These are phyloP conservation scores for Chromoteleia sp. DNA, from an alignment of 2,888 invertebrate genomes.

Conservation along the genomic window DNA sequence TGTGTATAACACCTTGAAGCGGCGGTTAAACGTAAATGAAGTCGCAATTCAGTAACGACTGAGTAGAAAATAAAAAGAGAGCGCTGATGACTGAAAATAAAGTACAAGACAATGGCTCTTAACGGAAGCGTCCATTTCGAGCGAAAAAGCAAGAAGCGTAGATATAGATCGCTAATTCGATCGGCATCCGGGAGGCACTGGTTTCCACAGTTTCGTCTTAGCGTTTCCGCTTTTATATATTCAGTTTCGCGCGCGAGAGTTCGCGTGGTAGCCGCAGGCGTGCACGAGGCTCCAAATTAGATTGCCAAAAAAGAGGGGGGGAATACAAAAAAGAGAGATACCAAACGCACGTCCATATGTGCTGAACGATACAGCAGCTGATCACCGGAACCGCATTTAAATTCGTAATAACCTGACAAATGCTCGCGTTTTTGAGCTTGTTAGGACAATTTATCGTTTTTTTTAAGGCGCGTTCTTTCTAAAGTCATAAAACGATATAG, in stretches of 20 bases:
- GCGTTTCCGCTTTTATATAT: constrained; percentile 61
- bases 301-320: constrained; percentile 68
- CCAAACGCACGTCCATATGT: constrained; percentile 30
- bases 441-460: constrained; percentile 38
- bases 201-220: constrained; percentile 70
- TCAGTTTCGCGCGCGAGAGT: constrained; percentile 60
- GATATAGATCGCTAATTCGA: constrained; percentile 69
- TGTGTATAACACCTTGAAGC: constrained; percentile 62
- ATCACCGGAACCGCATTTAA: constrained; percentile 82
- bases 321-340: constrained; percentile 27
- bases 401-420: constrained; percentile 78
- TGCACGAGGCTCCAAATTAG: constrained; percentile 66
- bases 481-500: too few species aligned
- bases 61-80: constrained; percentile 60
- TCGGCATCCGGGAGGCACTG: constrained; percentile 70
- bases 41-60: constrained; percentile 61
- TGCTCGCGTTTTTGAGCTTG: constrained; percentile 76
- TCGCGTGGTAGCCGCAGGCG: constrained; percentile 76
- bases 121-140: constrained; percentile 65
- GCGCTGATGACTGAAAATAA: constrained; percentile 56
- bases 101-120: constrained; percentile 54
- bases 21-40: constrained; percentile 54
- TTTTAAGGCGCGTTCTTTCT: neutral
- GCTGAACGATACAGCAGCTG: constrained; percentile 76
- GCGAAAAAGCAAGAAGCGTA: constrained; percentile 65